Base-by-base conservation (phyloP, 2,888 invertebrate species). In the Diarsia dahlii region DNA sequence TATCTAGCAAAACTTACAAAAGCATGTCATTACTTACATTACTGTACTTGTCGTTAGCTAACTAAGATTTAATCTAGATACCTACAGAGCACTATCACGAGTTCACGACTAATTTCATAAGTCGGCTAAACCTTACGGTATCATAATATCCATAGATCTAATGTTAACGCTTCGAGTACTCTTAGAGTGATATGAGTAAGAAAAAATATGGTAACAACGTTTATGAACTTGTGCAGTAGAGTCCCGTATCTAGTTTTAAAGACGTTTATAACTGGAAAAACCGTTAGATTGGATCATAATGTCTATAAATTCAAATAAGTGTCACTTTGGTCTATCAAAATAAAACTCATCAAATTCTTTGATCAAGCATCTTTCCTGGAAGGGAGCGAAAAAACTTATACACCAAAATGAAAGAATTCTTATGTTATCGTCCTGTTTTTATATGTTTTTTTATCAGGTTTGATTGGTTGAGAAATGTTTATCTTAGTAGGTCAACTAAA, bases 121-220 rank as follows among this genome's bases (percentile, higher is more conserved):
- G 75, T 80, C 56, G 84, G 73, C 15, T 78, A 83, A 54, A n/a
- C 13, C 50, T 67, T 79, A 75, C 81, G 84, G 81, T 75, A 71
- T 66, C 20, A 20, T 60, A 46, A 76, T 76, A 81, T 81, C 69
- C 48, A 72, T 64, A 67, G 69, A 84, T 81, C 81, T 81, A 1
- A 60, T 66, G 76, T 69, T 80, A 54, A 84, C 84, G 82, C 66
- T 70, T 72, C 54, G 58, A 23, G 48, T 76, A 50, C 39, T 68
- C 54, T 65, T 10, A 10, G 46, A 80, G 50, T 66, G 71, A 69
- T 69, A 70, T 46, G 60, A 46, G n/a, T 1, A 28, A 52, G 46
- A 80, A 75, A 74, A 74, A 67, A 9, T 58, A 4, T 34, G 23
- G 9, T 13, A 48, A 68, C n/a, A n/a, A n/a, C 18, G 12, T 28